phyloP scores from a whole-genome alignment of 2,797 vertebrate species.

The Labroides dimidiatus region DNA sequence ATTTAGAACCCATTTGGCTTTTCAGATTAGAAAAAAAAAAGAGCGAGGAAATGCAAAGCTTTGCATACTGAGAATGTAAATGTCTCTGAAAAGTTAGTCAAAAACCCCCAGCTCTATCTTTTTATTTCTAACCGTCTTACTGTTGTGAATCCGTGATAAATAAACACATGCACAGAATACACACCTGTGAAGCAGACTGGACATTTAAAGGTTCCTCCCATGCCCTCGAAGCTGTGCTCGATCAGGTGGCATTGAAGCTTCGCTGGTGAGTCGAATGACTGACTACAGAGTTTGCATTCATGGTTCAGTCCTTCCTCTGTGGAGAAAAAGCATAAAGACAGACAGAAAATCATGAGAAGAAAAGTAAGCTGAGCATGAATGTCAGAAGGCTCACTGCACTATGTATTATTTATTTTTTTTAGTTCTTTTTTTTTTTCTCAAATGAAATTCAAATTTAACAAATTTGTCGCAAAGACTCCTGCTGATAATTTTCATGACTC shows the following conservation, averaged over 20 bases:
- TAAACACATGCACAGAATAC: slow-evolving; percentile 29
- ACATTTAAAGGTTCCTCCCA: slow-evolving; percentile 99
- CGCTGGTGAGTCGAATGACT: slow-evolving; percentile 98
- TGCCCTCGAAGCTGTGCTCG: slow-evolving; percentile 99
- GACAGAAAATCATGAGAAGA: slow-evolving; percentile 56
- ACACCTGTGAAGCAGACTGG: slow-evolving; percentile 98
- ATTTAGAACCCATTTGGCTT: slow-evolving; percentile 72
- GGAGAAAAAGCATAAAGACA: slow-evolving; percentile 61
- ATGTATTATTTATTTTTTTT: slow-evolving; percentile 15
- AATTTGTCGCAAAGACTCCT: slow-evolving; percentile 53
- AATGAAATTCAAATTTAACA: slow-evolving; percentile 57
- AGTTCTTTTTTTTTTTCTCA: not conserved
- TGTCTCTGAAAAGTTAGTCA: slow-evolving; percentile 22
- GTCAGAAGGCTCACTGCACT: slow-evolving; percentile 58
- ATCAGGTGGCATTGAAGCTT: slow-evolving; percentile 99
- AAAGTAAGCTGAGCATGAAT: slow-evolving; percentile 56
- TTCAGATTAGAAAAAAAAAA: slow-evolving; percentile 33
- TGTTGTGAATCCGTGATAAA: slow-evolving; percentile 2
- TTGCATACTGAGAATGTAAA: slow-evolving; percentile 30
- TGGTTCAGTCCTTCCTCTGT: slow-evolving; percentile 98
- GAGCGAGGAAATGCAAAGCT: slow-evolving; percentile 21
- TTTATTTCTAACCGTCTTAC: not conserved
- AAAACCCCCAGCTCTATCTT: not conserved
- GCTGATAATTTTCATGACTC: slow-evolving; percentile 67
- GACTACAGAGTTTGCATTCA: slow-evolving; percentile 98